These are phyloP conservation scores for Myrmecobius fasciatus DNA, from an alignment of 2,113 vertebrate species.

Conservation along the genomic window DNA sequence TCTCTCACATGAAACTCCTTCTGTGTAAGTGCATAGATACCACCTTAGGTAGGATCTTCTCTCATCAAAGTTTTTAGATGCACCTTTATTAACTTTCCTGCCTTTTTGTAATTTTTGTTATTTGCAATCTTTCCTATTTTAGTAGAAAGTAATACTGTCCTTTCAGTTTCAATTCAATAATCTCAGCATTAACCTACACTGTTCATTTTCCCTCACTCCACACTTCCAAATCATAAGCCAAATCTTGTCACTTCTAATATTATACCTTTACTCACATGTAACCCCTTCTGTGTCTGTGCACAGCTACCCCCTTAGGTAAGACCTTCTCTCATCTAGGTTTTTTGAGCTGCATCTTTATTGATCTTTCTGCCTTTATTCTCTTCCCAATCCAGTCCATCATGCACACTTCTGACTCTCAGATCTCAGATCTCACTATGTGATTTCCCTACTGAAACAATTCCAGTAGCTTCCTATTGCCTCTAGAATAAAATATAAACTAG, in stretches of 20 bases:
- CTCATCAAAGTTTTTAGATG: neutral
- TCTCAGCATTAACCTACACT: neutral
- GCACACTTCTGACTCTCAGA: neutral
- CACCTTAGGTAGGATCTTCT: neutral
- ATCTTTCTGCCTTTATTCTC: neutral
- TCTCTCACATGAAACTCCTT: neutral
- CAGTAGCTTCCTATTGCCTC: too few relatives aligned
- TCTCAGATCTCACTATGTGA: neutral
- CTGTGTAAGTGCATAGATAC: neutral
- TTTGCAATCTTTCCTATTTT: neutral
- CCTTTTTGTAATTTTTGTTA: neutral
- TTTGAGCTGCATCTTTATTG: neutral
- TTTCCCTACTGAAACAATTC: neutral
- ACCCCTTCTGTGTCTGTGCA: neutral
- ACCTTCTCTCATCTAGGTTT: neutral
- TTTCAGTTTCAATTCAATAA: neutral
- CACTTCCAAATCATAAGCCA: neutral
- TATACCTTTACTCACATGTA: neutral
- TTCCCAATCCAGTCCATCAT: neutral
- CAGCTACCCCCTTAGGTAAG: neutral
- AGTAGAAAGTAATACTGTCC: neutral
- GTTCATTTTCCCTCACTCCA: neutral
- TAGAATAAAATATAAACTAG: too few relatives aligned
- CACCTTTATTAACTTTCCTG: neutral
- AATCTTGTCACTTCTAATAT: neutral